These are phyloP conservation scores for Crematogaster levior DNA, from an alignment of 2,888 invertebrate genomes.

Conservation along the genomic window DNA sequence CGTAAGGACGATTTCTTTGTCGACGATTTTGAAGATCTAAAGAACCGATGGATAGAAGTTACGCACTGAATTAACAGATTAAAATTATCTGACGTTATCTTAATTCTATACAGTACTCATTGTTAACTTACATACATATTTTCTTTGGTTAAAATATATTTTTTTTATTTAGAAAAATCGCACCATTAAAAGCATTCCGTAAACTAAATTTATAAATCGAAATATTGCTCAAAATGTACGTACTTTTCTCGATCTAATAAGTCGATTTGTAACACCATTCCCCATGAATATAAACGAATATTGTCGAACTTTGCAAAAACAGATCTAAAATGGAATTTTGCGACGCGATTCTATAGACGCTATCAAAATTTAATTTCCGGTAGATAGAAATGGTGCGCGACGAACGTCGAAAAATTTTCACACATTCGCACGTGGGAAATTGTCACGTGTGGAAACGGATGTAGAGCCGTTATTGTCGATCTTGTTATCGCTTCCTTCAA, in stretches of 20 bases:
- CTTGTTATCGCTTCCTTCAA: conserved; percentile 33
- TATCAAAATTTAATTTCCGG: conserved; percentile 56
- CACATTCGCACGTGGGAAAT: conserved; percentile 49
- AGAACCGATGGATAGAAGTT: too few species aligned
- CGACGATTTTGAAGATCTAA: background rate
- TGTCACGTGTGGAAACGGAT: conserved; percentile 43
- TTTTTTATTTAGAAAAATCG: background rate
- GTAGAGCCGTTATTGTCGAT: conserved; percentile 32
- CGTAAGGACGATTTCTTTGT: background rate
- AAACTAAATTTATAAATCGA: background rate
- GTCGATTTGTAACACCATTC: conserved; percentile 17
- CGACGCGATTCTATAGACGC: conserved; percentile 47
- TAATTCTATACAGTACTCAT: background rate
- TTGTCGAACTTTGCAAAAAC: conserved; percentile 46
- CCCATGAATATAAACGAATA: conserved; percentile 47
- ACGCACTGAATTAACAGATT: background rate
- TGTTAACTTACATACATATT: background rate
- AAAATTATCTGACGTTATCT: background rate
- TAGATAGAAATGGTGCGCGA: conserved; percentile 1
- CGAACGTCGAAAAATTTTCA: conserved; percentile 42
- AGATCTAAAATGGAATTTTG: conserved; percentile 52
- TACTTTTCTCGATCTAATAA: conserved; percentile 41
- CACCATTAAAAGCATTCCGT: background rate
- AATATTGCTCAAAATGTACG: background rate
- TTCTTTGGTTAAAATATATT: background rate